Evolutionary conservation across 2,113 vertebrate species (phyloP), one percentile per base, ranked within the genome.

Genomic region (Panthera leo): DNA sequence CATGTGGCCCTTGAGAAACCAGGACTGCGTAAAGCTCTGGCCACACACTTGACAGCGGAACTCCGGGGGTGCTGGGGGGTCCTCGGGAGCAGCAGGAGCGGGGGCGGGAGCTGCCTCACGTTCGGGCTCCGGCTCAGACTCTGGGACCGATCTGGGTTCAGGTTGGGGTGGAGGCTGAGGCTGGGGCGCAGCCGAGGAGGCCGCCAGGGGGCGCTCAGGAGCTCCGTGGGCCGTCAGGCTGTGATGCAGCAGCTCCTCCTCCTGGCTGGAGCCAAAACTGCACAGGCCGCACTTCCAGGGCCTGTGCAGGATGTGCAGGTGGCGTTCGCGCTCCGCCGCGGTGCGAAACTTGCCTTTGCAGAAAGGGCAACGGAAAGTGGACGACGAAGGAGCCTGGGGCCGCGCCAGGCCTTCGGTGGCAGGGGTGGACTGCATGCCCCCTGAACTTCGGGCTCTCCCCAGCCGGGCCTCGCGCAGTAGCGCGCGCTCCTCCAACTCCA

Each of bases 1-100:
- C 99, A 99, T 99, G 97, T 99, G 99, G 95, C 99, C 99, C 98
- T 99, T 99, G 70, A 99, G 98, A 97, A 99, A 99, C 99, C 99
- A 99, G 65, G 99, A 99, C 98, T 99, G 99, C 16, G 99, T 99
- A 95, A 99, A 99, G 78, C 99, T 99, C 98, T 99, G 99, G 79
- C 99, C 99, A 48, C 99, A 99, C 29, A 99, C 99, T 48, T 99
- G 99, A 91, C 99, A 99, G 76, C 99, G 99, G 98, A 99, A 99
- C 70, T 99, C 93, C 1, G 99, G 98, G 3, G 98, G 98, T 3
- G 99, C 94, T 0, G 98, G 95, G n/a, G 97, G 95, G 29, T 98
- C 97, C 65, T 98, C 97, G 0, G 98, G 92, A 27, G 98, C 94
- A 5, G 98, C 89, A 11, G 98, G 97, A 0, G 98, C 73, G 0